A percentile compares a stretch with the other conserved stretches of the same genome.
These are phyloP conservation scores for Heliothis peltigera DNA, from an alignment of 2,888 invertebrate species.

Conservation along the genomic window DNA sequence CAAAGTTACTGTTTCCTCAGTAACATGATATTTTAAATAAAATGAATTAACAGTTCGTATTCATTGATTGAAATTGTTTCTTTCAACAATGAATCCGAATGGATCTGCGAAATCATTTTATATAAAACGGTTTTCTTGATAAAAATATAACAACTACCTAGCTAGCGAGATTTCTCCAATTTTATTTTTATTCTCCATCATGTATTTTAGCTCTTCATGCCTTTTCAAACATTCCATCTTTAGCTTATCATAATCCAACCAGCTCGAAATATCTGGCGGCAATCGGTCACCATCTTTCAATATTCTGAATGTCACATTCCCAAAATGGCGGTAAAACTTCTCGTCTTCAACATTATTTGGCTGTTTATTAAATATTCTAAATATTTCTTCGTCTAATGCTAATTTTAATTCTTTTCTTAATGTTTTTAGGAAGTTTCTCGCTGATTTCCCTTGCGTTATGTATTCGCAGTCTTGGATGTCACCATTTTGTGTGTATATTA, in stretches of 20 bases:
- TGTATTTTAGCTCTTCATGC: conserved; percentile 81
- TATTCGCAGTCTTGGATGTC: conserved; percentile 92
- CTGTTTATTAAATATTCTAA: conserved; percentile 73
- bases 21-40: conserved; percentile 15
- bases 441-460: conserved; percentile 88
- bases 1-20: conserved; percentile 4
- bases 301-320: conserved; percentile 89
- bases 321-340: conserved; percentile 81
- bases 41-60: conserved; percentile 12
- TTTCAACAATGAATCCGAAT: not conserved
- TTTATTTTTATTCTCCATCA: conserved; percentile 80
- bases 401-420: conserved; percentile 89
- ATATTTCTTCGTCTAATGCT: conserved; percentile 81
- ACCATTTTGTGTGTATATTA: conserved; percentile 91
- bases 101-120: conserved; percentile 17
- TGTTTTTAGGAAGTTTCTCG: conserved; percentile 90
- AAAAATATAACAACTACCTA: conserved; percentile 75
- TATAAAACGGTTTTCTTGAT: conserved; percentile 11
- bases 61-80: not conserved
- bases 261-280: conserved; percentile 86
- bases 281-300: conserved; percentile 84
- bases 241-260: conserved; percentile 90
- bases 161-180: conserved; percentile 72
- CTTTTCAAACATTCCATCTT: conserved; percentile 88
- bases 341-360: conserved; percentile 69